Base-by-base conservation (phyloP, 2,113 vertebrate species). In the Morone saxatilis region DNA sequence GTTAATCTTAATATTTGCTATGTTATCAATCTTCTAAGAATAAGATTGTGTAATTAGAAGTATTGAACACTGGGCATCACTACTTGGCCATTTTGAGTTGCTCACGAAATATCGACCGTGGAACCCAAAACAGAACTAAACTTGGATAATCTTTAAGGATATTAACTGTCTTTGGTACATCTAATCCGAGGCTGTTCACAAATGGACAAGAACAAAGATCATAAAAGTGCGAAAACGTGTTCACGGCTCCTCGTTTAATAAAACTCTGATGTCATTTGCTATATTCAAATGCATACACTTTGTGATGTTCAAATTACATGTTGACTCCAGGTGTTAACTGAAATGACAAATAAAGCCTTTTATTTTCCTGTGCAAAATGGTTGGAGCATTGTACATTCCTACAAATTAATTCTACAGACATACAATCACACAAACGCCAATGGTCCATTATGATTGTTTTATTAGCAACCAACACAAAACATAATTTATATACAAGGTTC, bases 391-490 rank as follows among this genome's bases (percentile, higher is more conserved):
- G 47, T 62, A 54, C 25, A 66, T 57, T 71, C 51, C 31, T 38
- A 50, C 38, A 65, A 5, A 22, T 62, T 38, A 47, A 41, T 5
- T 45, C 40, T 6, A 50, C 16, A 67, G 8, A 47, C 3, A 45
- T 12, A n/a, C 4, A 83, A 67, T 47, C 10, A 80, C 71, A 82
- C 40, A 76, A 59, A 83, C 63, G 71, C 56, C 66, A 57, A 17
- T 25, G 53, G 25, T 13, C 47, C 54, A 9, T 77, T 75, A 31
- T 4, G 60, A 48, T 43, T 45, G 8, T 76, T 92, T 91, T 88
- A 86, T 87, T 88, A 73, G 67, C 84, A 84, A 80, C 74, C 31
- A 74, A 72, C 74, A 87, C 41, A 74, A 82, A 83, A 81, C 73
- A 83, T 68, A 0, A 12, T 67, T 76, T 76, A 81, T 70, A 25